Base-by-base conservation (phyloP, 2,888 invertebrate genomes). In the Ariolimax columbianus region DNA sequence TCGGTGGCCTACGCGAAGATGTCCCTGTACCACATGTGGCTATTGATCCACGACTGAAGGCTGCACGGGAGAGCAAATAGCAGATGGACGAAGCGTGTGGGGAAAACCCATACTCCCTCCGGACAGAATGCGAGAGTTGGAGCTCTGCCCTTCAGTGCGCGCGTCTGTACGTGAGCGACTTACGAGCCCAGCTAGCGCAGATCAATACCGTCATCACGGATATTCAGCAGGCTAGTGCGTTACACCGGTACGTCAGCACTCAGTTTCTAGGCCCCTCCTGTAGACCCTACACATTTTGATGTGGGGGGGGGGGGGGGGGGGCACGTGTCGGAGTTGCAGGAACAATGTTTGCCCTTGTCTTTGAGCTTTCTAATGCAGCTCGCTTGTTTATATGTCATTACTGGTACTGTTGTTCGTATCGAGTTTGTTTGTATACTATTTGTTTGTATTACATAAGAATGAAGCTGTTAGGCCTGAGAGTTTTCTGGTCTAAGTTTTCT, bases 81-180 rank as follows among this genome's bases (percentile, higher is more conserved):
- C 75, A 9, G 75, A 11, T 36, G 30, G 3, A 33, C 36, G 1
- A 40, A 33, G 63, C 36, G 59, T 14, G n/a, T 55, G 68, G 79
- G 79, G 43, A 68, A 79, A 79, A 40, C 38, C 66, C 66, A 26
- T 11, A 23, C 30, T 26, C 40, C 47, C 73, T 47, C 30, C 6
- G 79, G 68, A 55, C 30, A 63, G 43, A 38, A 63, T 36, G n/a
- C 1, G 63, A 79, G 23, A 79, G 66, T 66, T 68, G 68, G 79
- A 79, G 30, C 43, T 55, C 47, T 63, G 40, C 40, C 47, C 73
- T 17, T n/a, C n/a, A n/a, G 19, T n/a, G 33, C 33, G 51, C 51
- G 47, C 17, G 47, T 51, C 47, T 51, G 75, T 36, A 51, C 23
- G 75, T 47, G 51, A 75, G 75, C 51, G 38, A 72, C 72, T 26